A percentile compares a stretch with the other conserved stretches of the same genome.
Evolutionary conservation across 2,888 invertebrate species (phyloP).

Genomic region (Deilephila elpenor): DNA sequence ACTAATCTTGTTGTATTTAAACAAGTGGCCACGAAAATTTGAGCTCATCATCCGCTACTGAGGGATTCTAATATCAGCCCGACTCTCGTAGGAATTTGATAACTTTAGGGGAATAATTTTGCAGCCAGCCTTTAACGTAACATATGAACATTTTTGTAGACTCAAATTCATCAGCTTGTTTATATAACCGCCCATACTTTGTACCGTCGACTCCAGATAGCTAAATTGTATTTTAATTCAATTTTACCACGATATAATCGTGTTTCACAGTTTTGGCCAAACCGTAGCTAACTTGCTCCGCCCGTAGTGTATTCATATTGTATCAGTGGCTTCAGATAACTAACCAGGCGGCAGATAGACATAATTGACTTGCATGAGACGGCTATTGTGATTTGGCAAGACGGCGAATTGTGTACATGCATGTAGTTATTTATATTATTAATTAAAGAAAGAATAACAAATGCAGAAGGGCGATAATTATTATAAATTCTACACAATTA

Average conservation of each 20-base stretch:
- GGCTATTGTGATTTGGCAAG: constrained; percentile 72
- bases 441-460: background rate
- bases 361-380: constrained; percentile 81
- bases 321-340: constrained; percentile 71
- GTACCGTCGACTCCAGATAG: constrained; percentile 43
- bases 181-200: constrained; percentile 26
- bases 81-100: too few species aligned
- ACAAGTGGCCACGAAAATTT: too few species aligned
- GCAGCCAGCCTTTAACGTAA: background rate
- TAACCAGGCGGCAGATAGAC: constrained; percentile 79
- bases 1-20: too few species aligned
- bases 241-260: constrained; percentile 66
- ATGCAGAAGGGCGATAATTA: background rate
- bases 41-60: too few species aligned
- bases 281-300: constrained; percentile 57
- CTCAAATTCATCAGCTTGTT: background rate
- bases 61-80: too few species aligned
- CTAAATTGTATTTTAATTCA: constrained; percentile 70
- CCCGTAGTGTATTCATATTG: constrained; percentile 73
- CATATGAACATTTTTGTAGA: background rate
- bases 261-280: constrained; percentile 68
- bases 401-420: background rate
- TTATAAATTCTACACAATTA: background rate
- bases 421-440: constrained; percentile 2
- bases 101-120: too few species aligned